phyloP scores from a whole-genome alignment of 2,888 invertebrate species.

The Bimastos eiseni region DNA sequence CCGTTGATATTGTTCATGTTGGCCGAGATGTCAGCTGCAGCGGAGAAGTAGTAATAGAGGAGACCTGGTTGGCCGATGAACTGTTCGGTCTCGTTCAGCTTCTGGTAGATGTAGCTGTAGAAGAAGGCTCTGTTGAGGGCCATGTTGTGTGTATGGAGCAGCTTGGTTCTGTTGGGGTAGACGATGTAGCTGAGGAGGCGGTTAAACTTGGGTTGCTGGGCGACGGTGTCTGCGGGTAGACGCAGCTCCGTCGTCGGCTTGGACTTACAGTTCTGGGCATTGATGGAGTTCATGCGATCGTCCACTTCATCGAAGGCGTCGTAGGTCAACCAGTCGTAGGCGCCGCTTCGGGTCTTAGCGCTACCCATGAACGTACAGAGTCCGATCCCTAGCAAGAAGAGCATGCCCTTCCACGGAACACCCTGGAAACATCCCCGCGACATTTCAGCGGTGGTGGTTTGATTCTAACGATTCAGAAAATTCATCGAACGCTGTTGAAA shows the following conservation, averaged over 20 bases:
- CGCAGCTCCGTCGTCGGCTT: conserved; percentile 82
- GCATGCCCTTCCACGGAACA: conserved; percentile 24
- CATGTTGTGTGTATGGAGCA: conserved; percentile 92
- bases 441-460: neutral
- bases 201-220: conserved; percentile 66
- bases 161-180: conserved; percentile 79
- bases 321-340: conserved; percentile 80
- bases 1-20: conserved; percentile 79
- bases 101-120: conserved; percentile 67
- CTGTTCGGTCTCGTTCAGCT: conserved; percentile 45
- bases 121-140: conserved; percentile 93
- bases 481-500: neutral
- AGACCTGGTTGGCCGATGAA: conserved; percentile 83
- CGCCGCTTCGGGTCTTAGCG: conserved; percentile 31
- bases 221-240: conserved; percentile 80
- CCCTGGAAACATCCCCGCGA: conserved; percentile 24
- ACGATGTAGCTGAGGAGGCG: conserved; percentile 73
- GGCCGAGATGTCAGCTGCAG: conserved; percentile 90
- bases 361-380: conserved; percentile 10
- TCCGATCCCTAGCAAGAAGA: neutral
- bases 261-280: conserved; percentile 84
- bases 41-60: conserved; percentile 94
- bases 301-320: conserved; percentile 89
- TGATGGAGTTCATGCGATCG: conserved; percentile 80
- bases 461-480: neutral